Evolutionary conservation across 37 sponge, comb jelly and placozoan species (phyloP), one percentile per base, ranked within the genome.

Genomic region (Spongia lamella): DNA sequence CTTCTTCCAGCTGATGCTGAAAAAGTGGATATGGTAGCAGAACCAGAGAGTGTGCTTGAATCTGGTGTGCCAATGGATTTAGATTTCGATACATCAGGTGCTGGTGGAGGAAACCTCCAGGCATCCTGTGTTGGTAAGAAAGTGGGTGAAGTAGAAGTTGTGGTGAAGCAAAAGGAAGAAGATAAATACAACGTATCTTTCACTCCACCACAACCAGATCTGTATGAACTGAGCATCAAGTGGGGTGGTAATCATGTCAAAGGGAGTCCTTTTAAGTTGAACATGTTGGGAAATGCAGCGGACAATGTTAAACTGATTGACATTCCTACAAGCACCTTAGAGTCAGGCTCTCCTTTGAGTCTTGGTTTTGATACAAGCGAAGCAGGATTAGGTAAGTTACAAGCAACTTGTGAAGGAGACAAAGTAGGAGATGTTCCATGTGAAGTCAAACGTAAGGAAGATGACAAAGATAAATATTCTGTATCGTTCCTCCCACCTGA

Each of bases 361-460:
- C 61, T 81, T 13, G n/a, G 29, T 55, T 77, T 84, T 17, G 83
- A 85, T 70, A 72, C 81, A 49, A 57, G 68, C 1, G 34, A 78
- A 40, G 91, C 91, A 17, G 89, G 89, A 0, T 73, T 83, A n/a
- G 89, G 89, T 0, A 52, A 58, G 20, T 68, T 89, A 33, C 54
- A 43, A 26, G 84, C 72, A 15, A 59, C 53, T 22, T 73, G 61
- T 7, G 39, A 30, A 4, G 89, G 89, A 19, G 75, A 83, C 25
- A 55, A 27, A 20, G 33, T 24, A 22, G 80, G 80, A 21, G 60
- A 62, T 0, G 65, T 51, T 6, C 78, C 68, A 16, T 82, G 78
- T 22, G 70, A 73, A 21, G 59, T 75, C 1, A 5, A 68, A 3
- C 60, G 79, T 7, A 57, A 60, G 1, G 89, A 89, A 50, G 54